phyloP scores from a whole-genome alignment of 2,888 invertebrate genomes.

The Thumatha senex region DNA sequence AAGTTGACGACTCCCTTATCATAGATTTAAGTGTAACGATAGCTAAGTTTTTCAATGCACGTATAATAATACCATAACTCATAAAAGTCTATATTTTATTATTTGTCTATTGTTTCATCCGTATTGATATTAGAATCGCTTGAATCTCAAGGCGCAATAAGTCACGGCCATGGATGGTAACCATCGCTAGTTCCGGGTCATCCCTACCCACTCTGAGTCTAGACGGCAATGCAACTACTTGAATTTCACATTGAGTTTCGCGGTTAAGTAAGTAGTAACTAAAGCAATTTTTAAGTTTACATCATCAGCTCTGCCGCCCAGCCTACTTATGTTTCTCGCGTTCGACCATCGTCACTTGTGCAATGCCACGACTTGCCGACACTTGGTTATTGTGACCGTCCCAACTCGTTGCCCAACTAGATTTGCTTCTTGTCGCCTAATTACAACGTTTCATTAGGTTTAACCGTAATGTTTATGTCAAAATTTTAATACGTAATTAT shows the following conservation, averaged over 20 bases:
- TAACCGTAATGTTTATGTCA: conserved; percentile 50
- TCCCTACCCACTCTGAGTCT: conserved; percentile 54
- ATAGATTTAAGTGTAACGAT: conserved; percentile 20
- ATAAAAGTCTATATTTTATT: not conserved
- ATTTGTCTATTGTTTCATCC: conserved; percentile 4
- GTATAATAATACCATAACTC: too few species aligned
- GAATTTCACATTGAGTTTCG: conserved; percentile 73
- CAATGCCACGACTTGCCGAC: conserved; percentile 75
- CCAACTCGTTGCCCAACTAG: conserved; percentile 74
- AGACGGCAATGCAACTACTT: conserved; percentile 64
- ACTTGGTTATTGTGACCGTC: conserved; percentile 78
- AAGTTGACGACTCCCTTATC: conserved; percentile 43
- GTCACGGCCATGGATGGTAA: conserved; percentile 60
- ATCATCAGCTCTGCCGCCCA: conserved; percentile 75
- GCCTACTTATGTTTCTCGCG: conserved; percentile 83
- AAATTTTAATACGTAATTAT: conserved; percentile 45
- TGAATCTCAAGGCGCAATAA: conserved; percentile 37
- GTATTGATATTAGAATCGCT: conserved; percentile 23
- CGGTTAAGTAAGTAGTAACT: conserved; percentile 80
- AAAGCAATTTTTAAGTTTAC: conserved; percentile 83
- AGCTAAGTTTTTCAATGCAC: conserved; percentile 8
- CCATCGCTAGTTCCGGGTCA: conserved; percentile 67
- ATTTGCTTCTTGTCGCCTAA: conserved; percentile 76
- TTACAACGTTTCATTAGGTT: conserved; percentile 70
- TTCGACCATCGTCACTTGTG: conserved; percentile 79